Conservation (phyloP, 2,113 vertebrate genomes). For the Cathartes aura region DNA sequence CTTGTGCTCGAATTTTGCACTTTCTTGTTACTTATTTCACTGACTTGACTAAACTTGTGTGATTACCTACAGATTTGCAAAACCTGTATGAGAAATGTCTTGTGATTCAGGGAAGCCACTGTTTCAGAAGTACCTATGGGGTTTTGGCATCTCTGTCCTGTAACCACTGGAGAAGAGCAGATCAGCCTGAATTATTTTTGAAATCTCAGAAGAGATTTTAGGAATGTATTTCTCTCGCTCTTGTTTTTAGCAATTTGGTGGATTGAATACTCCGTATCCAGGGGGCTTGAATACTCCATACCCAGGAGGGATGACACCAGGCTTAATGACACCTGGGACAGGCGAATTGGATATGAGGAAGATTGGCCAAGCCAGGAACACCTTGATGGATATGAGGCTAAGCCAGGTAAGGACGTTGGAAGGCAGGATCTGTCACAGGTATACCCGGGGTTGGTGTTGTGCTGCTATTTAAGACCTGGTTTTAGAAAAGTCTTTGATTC, state of each 20-base stretch:
- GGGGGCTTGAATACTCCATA: constrained; percentile 94
- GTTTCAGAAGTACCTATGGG: background rate
- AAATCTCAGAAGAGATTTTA: background rate
- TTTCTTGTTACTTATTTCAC: background rate
- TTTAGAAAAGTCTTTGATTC: background rate
- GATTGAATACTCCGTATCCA: constrained; percentile 84
- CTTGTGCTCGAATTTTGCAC: background rate
- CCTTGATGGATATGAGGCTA: constrained; percentile 98
- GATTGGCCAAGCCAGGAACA: constrained; percentile 98
- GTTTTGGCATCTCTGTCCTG: background rate
- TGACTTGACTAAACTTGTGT: background rate
- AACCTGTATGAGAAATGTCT: background rate
- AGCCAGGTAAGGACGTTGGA: constrained; percentile 85
- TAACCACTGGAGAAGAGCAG: background rate
- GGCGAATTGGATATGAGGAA: constrained; percentile 99
- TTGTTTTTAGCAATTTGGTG: constrained; percentile 83
- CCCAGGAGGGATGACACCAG: constrained; percentile 95
- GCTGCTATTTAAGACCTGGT: background rate
- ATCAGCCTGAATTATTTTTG: background rate
- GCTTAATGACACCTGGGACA: constrained; percentile 92
- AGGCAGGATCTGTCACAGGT: background rate
- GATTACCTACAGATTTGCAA: background rate
- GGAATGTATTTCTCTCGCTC: background rate
- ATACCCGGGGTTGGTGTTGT: accelerated
- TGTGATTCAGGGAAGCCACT: background rate